Percentiles rank a stretch among this genome's conserved stretches.
Conservation (phyloP, 1,140 invertebrate species). For the Bicyclus anynana region DNA sequence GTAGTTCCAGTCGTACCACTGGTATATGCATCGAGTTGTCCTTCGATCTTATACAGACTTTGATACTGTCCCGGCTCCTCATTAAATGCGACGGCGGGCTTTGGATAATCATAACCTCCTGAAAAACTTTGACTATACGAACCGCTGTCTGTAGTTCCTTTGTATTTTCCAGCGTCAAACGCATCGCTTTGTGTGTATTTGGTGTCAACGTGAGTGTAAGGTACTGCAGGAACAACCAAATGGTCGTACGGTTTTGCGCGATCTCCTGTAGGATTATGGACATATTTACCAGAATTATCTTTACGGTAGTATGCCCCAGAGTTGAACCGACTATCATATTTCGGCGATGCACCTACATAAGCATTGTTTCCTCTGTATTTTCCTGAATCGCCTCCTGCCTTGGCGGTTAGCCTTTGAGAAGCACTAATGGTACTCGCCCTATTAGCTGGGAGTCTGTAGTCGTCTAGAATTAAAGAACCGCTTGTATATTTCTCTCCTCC, state of each 20-base stretch:
- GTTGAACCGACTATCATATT: conserved; percentile 14
- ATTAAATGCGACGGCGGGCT: conserved; percentile 30
- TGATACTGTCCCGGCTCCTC: conserved; percentile 20
- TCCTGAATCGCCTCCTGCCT: conserved; percentile 25
- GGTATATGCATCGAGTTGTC: conserved; percentile 14
- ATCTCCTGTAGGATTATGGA: conserved; percentile 65
- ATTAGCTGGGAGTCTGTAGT: conserved; percentile 51
- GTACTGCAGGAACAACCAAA: conserved; percentile 41
- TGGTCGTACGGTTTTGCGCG: conserved; percentile 62
- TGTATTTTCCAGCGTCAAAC: conserved; percentile 32
- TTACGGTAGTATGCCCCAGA: conserved; percentile 20
- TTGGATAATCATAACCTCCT: conserved; percentile 37
- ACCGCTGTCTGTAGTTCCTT: conserved; percentile 19
- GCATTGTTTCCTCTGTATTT: conserved; percentile 24
- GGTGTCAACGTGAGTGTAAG: conserved; percentile 44
- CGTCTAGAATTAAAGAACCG: conserved; percentile 61
- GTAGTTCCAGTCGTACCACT: conserved; percentile 10
- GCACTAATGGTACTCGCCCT: conserved; percentile 11
- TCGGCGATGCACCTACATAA: conserved; percentile 14
- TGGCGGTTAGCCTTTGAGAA: conserved; percentile 7
- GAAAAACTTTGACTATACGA: conserved; percentile 19
- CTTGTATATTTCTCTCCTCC: conserved; percentile 51
- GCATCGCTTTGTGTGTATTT: conserved; percentile 40
- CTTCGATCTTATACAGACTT: conserved; percentile 22
- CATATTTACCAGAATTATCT: conserved; percentile 55